Base-by-base conservation (phyloP, 2,888 invertebrate species). In the Stenotaenia linearis region DNA sequence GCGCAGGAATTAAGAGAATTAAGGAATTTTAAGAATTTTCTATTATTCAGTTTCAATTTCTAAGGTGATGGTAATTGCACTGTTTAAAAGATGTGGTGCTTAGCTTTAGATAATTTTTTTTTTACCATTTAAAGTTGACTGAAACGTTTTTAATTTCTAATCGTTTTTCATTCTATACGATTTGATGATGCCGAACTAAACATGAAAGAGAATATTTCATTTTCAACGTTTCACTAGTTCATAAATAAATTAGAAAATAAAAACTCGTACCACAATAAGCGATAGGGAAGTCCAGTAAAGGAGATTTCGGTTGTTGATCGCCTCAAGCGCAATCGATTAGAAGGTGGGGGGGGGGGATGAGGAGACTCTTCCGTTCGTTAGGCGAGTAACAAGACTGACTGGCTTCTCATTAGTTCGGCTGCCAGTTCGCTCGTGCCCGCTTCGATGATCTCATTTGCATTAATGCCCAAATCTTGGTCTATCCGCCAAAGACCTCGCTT, bases 361-460 rank as follows among this genome's bases (percentile, higher is more conserved):
- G 56, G 56, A 23, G 23, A 28, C 69, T 25, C 69, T 28, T 25
- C 69, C 69, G 69, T 69, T 69, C 69, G 69, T 69, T 69, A 69
- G 69, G 69, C 69, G 69, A 69, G 69, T 69, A 69, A 69, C 69
- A 69, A 69, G 69, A 69, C 69, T 25, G 69, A 69, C 69, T 69
- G 69, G 69, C 69, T 69, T 69, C 69, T 69, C 69, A 69, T 69
- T 69, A 69, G 69, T 69, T 69, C 69, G 28, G 69, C 69, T 69
- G 69, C 69, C 69, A 69, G 69, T n/a, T 69, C 69, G 69, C 69
- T 69, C 69, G 69, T 69, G 28, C 69, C 69, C 69, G 69, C 69
- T 69, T 69, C 69, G 69, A 69, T 69, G 69, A 69, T 69, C 69
- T 69, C 69, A 69, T 69, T 69, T 69, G 69, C 69, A 69, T 69